Percentiles rank a stretch among this genome's conserved stretches.
Evolutionary conservation across 1,140 invertebrate genomes (phyloP).

Genomic region (Drosophila kanapiae): DNA sequence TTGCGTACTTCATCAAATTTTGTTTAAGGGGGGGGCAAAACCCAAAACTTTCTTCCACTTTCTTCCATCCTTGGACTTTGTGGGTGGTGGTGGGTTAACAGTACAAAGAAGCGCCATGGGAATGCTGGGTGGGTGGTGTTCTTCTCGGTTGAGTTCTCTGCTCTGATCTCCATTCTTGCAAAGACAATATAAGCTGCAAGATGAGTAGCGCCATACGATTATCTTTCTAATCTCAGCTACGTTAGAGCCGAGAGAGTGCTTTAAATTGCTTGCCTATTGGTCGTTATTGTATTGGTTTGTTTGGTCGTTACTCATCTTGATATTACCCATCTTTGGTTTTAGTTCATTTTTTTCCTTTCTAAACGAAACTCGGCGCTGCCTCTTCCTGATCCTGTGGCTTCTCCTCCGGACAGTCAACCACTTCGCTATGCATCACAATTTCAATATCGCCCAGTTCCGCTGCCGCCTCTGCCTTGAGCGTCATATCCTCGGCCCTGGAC

Average conservation of each 20-base stretch:
- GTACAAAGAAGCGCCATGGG: constrained; percentile 59
- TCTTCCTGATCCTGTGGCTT: constrained; percentile 27
- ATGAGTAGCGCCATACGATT: too few species aligned
- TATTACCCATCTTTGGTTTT: background rate
- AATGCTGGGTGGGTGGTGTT: constrained; percentile 59
- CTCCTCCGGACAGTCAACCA: constrained; percentile 58
- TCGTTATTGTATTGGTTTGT: too few species aligned
- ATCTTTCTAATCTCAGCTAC: too few species aligned
- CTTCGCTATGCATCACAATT: constrained; percentile 73
- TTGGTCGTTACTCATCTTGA: too few species aligned
- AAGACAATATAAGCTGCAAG: too few species aligned
- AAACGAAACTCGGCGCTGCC: constrained; percentile 40
- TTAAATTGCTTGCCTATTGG: too few species aligned
- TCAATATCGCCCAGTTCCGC: constrained; percentile 68
- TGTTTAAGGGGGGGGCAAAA: constrained; percentile 14
- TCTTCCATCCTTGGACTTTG: constrained; percentile 16
- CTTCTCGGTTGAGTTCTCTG: constrained; percentile 22
- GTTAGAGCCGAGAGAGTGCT: too few species aligned
- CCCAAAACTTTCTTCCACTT: constrained; percentile 16
- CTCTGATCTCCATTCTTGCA: background rate
- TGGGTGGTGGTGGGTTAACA: constrained; percentile 38
- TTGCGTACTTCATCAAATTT: constrained; percentile 76
- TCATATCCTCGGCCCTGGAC: constrained; percentile 43
- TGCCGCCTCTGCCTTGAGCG: constrained; percentile 45
- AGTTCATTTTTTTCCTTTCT: background rate